Percentiles rank a stretch among this genome's conserved stretches.
Conservation (phyloP, 1,140 invertebrate species). For the Microplitis demolitor region DNA sequence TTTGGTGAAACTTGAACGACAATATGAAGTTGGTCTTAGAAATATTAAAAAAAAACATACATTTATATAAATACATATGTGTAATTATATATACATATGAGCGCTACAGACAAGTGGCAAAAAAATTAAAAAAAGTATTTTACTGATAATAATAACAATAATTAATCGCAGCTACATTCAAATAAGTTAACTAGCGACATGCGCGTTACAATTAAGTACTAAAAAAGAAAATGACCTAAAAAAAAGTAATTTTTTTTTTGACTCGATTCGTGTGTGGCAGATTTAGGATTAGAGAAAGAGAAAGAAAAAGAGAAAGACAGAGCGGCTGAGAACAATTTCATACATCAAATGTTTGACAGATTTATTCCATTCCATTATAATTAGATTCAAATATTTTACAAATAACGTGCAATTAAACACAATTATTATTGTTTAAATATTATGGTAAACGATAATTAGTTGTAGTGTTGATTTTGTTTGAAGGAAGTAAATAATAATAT, state of each 20-base stretch:
- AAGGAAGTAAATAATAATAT: no score
- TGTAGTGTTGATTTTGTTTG: no score
- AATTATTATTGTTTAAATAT: no score
- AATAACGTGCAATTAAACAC: conserved; percentile 27
- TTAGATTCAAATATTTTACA: conserved; percentile 56
- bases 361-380: conserved; percentile 65
- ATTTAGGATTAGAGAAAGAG: conserved; percentile 61
- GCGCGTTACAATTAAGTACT: no score
- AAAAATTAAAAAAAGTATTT: not conserved
- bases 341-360: conserved; percentile 51
- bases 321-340: conserved; percentile 45
- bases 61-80: not conserved
- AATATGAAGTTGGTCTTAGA: conserved; percentile 11
- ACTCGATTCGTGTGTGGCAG: conserved; percentile 68
- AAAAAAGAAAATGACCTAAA: no score
- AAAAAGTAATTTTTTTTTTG: conserved; percentile 37
- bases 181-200: not conserved
- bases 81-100: not conserved
- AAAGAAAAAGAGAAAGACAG: conserved; percentile 54
- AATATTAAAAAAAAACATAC: conserved; percentile 6
- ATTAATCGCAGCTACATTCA: not conserved
- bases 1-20: conserved; percentile 46
- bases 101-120: not conserved
- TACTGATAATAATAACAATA: not conserved
- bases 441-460: no score